Evolutionary conservation across 2,113 vertebrate species (phyloP), one percentile per base, ranked within the genome.

Genomic region (Ochotona princeps): DNA sequence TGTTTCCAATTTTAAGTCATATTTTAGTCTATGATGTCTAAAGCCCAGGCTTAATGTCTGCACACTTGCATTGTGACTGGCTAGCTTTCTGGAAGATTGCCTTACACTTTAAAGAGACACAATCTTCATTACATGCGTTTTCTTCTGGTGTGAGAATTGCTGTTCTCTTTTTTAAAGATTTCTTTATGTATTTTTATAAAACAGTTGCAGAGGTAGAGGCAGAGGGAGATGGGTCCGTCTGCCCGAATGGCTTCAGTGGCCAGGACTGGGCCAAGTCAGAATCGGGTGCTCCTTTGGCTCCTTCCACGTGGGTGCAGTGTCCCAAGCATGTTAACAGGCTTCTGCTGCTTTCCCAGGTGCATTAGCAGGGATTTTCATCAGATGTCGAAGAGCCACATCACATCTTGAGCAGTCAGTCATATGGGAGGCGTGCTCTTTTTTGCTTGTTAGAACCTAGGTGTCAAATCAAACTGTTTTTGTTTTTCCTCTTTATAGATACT

Each of bases 401-500:
- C 38, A 44, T 3, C 38, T 44, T 44, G 38, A 44, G 4, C 38
- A 44, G 38, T 44, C 38, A 44, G 38, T 44, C 38, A 44, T 44
- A 44, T 44, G 38, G 38, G 38, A 44, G 38, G 38, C 38, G 6
- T 44, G 38, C 38, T 44, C 38, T 44, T 44, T 75, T 93, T 94
- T 30, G 85, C 60, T 32, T 92, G 87, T 47, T 73, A 83, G 32
- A 15, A 66, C 38, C 35, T 47, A 95, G 28, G 8, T 76, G 4
- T 6, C n/a, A n/a, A n/a, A n/a, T 73, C 61, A 70, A 25, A 23
- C 85, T 87, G 79, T 30, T 73, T 49, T 83, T n/a, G 38, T 57
- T 57, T 57, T 57, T 57, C 51, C 66, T 7, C 60, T 89, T 94
- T 32, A 8, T 94, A 92, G 93, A 99, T 91, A 93, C 95, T 60